These are phyloP conservation scores for Drosophila picticornis DNA, from an alignment of 2,888 invertebrate species.

Conservation along the genomic window DNA sequence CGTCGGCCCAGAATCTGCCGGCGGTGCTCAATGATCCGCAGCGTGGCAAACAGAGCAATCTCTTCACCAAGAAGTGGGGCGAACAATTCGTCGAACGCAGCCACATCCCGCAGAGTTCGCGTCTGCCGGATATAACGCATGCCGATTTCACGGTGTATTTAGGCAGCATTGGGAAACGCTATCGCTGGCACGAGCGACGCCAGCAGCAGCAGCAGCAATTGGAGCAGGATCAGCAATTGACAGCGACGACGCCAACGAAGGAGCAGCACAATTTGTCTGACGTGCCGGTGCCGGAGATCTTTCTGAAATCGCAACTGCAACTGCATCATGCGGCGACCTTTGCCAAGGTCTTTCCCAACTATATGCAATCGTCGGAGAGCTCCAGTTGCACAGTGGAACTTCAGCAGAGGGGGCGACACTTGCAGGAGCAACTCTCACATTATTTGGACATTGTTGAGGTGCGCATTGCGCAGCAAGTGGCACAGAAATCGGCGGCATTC, in stretches of 20 bases:
- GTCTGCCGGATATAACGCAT: constrained; percentile 93
- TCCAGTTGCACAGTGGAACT: constrained; percentile 58
- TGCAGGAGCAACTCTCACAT: constrained; percentile 96
- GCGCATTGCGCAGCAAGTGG: constrained; percentile 85
- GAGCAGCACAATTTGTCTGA: constrained; percentile 86
- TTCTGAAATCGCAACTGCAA: constrained; percentile 92
- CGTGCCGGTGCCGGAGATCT: constrained; percentile 94
- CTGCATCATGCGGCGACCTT: constrained; percentile 93
- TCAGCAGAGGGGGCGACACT: constrained; percentile 87
- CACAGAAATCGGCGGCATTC: constrained; percentile 97
- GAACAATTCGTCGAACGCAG: constrained; percentile 95
- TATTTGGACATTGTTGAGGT: constrained; percentile 96
- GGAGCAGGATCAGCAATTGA: constrained; percentile 74
- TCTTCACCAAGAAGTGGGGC: constrained; percentile 99
- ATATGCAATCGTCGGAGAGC: constrained; percentile 83
- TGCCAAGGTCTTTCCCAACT: constrained; percentile 92
- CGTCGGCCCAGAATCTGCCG: constrained; percentile 96
- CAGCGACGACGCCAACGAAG: constrained; percentile 73
- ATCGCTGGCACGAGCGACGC: constrained; percentile 88
- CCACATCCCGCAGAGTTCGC: constrained; percentile 91
- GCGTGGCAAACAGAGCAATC: constrained; percentile 94
- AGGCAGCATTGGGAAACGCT: constrained; percentile 90
- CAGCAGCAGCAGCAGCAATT: constrained; percentile 88
- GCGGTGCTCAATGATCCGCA: constrained; percentile 98
- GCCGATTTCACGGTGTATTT: constrained; percentile 95